Evolutionary conservation across 2,888 invertebrate genomes (phyloP).

Genomic region (Lymantria monacha): DNA sequence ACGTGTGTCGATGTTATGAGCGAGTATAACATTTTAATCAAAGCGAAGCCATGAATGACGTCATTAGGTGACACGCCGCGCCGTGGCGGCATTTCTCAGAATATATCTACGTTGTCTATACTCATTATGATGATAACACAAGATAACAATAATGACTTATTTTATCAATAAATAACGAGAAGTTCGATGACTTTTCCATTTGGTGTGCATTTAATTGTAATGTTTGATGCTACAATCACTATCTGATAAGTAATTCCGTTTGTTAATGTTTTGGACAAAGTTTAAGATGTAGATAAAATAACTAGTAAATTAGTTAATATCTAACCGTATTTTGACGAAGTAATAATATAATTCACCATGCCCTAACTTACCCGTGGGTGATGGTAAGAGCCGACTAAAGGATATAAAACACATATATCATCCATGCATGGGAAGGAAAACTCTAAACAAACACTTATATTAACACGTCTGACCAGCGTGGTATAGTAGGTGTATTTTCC

Average conservation of each 20-base stretch:
- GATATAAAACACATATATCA: no score
- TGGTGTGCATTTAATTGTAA: conserved; percentile 15
- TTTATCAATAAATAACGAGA: conserved; percentile 52
- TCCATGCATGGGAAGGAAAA: no score
- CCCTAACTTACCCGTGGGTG: no score
- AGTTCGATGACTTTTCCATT: conserved; percentile 54
- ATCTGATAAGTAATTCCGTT: conserved; percentile 12
- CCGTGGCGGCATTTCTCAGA: conserved; percentile 40
- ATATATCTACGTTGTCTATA: conserved; percentile 39
- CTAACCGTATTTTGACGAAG: no score
- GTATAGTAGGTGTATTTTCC: no score
- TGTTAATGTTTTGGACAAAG: conserved; percentile 10
- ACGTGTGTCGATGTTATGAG: background rate
- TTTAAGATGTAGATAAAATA: background rate
- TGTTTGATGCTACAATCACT: conserved; percentile 26
- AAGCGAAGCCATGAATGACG: conserved; percentile 23
- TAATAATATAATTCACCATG: no score
- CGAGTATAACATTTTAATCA: conserved; percentile 18
- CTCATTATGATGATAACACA: conserved; percentile 60
- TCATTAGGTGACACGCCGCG: conserved; percentile 14
- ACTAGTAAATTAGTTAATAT: background rate
- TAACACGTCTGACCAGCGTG: no score
- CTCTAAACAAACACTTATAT: no score
- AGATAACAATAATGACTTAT: conserved; percentile 61
- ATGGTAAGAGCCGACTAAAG: no score